phyloP scores from a whole-genome alignment of 2,888 invertebrate genomes.

The Diachrysia chrysitis region DNA sequence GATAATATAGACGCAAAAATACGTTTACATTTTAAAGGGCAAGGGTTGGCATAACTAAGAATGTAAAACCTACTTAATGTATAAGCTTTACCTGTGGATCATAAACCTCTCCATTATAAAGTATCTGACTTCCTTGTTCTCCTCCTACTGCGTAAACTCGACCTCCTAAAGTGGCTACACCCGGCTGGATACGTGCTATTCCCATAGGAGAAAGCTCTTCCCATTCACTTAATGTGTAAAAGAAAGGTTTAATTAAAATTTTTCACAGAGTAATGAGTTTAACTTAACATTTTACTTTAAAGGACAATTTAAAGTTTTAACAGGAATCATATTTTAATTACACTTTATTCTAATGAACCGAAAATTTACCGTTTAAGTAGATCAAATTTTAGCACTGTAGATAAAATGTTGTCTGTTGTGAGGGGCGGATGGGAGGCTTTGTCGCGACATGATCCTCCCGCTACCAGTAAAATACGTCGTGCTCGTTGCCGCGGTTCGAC shows the following conservation, averaged over 20 bases:
- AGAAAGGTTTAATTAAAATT: background rate
- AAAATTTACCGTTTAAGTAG: conserved; percentile 90
- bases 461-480: conserved; percentile 95
- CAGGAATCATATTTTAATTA: background rate
- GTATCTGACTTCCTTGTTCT: conserved; percentile 96
- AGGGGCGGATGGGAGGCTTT: conserved; percentile 93
- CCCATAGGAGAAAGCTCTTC: conserved; percentile 94
- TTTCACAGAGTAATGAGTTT: background rate
- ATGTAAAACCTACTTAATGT: background rate
- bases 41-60: background rate
- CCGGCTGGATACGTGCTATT: conserved; percentile 95
- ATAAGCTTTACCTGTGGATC: conserved; percentile 90
- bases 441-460: conserved; percentile 96
- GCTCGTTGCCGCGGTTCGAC: conserved; percentile 95
- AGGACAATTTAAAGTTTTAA: no score
- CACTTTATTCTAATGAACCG: background rate
- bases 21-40: no score
- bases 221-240: conserved; percentile 90
- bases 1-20: no score
- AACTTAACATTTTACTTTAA: no score
- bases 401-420: conserved; percentile 94
- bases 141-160: conserved; percentile 97
- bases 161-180: conserved; percentile 95
- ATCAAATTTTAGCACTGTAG: conserved; percentile 95
- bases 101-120: conserved; percentile 96